phyloP scores from a whole-genome alignment of 2,888 invertebrate species.

The Chrysomela aeneicollis region DNA sequence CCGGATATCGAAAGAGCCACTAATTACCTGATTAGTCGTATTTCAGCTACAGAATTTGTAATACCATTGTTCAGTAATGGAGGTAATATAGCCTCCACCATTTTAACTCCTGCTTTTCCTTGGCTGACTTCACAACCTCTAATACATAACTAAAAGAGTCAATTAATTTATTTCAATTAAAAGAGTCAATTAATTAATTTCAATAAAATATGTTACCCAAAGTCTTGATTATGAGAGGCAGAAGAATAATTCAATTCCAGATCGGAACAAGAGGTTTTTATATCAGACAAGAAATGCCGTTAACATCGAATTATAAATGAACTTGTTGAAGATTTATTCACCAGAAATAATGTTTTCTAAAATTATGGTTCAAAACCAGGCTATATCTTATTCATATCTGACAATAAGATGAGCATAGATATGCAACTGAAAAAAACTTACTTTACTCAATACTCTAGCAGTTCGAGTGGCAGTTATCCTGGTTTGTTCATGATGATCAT shows the following conservation, averaged over 20 bases:
- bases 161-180: conserved; percentile 6
- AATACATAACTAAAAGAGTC: conserved; percentile 70
- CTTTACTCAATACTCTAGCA: conserved; percentile 77
- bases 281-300: too few species aligned
- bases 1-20: not conserved
- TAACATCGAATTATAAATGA: too few species aligned
- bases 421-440: too few species aligned
- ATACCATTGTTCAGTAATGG: conserved; percentile 83
- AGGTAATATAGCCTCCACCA: conserved; percentile 80
- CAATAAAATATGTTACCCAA: too few species aligned
- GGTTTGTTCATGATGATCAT: conserved; percentile 92
- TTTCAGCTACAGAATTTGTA: conserved; percentile 78
- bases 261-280: too few species aligned
- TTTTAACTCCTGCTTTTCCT: conserved; percentile 76
- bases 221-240: too few species aligned
- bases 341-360: too few species aligned
- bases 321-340: too few species aligned
- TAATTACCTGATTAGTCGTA: conserved; percentile 75
- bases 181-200: too few species aligned
- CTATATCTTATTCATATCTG: too few species aligned
- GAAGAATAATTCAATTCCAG: too few species aligned
- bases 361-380: too few species aligned
- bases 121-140: conserved; percentile 73
- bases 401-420: not conserved
- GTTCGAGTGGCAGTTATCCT: conserved; percentile 78